Conservation (phyloP, 2,113 vertebrate genomes). For the Petrocephalus zakoni region DNA sequence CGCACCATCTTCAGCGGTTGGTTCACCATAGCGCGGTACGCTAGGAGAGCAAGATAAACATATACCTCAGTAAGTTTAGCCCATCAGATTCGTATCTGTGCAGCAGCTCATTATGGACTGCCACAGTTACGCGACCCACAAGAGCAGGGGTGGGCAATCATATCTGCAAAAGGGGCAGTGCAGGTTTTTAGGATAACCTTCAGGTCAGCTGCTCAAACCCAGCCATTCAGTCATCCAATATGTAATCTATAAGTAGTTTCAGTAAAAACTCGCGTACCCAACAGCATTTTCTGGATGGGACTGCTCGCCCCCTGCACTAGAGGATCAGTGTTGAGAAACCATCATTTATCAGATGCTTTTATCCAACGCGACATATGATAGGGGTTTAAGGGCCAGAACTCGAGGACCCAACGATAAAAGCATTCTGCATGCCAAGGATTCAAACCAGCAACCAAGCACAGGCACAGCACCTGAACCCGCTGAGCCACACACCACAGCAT, state of each 20-base stretch:
- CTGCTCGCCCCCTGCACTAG: no score
- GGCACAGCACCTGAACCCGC: not conserved
- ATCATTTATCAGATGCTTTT: not conserved
- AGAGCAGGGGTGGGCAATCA: no score
- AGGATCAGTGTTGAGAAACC: not conserved
- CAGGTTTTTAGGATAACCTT: no score
- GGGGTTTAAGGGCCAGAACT: not conserved
- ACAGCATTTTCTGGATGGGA: no score
- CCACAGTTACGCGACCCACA: no score
- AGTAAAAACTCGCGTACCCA: no score
- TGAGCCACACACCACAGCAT: not conserved
- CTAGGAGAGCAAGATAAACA: conserved; percentile 46
- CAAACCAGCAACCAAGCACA: not conserved
- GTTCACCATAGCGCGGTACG: conserved; percentile 80
- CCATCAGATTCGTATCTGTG: not conserved
- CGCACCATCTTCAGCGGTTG: conserved; percentile 84
- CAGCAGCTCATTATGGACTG: not conserved
- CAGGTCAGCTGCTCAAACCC: no score
- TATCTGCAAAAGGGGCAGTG: no score
- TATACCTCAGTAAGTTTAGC: not conserved
- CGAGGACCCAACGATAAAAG: not conserved
- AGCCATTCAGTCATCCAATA: no score
- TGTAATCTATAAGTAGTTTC: no score
- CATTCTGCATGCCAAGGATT: not conserved
- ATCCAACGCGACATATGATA: not conserved